Percentiles rank a stretch among this genome's conserved stretches.
phyloP scores from a whole-genome alignment of 1,140 invertebrate species.

The Carcinoscorpius rotundicauda region DNA sequence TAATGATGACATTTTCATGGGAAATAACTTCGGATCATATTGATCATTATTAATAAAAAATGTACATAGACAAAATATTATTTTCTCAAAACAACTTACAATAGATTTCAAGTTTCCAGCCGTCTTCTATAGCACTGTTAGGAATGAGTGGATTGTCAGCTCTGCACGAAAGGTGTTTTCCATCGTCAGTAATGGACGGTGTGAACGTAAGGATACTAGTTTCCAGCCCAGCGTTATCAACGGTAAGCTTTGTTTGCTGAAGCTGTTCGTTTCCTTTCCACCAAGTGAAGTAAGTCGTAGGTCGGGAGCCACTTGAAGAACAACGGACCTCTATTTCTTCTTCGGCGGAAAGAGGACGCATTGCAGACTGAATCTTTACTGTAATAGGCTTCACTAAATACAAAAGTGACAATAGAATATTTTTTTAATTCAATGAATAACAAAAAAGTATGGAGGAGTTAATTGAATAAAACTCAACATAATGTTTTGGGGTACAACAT shows the following conservation, averaged over 20 bases:
- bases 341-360: slow-evolving; percentile 65
- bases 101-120: slow-evolving; percentile 43
- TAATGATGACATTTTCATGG: too few species aligned
- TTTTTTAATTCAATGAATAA: too few species aligned
- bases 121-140: slow-evolving; percentile 58
- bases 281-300: slow-evolving; percentile 10
- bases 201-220: slow-evolving; percentile 11
- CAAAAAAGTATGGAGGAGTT: too few species aligned
- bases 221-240: background rate
- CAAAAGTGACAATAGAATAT: too few species aligned
- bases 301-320: slow-evolving; percentile 44
- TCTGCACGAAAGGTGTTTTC: slow-evolving; percentile 9
- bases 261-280: slow-evolving; percentile 16
- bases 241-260: slow-evolving; percentile 2
- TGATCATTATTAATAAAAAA: too few species aligned
- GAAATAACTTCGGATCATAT: too few species aligned
- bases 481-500: too few species aligned
- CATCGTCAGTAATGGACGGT: slow-evolving; percentile 6
- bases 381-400: slow-evolving; percentile 61
- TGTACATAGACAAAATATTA: too few species aligned
- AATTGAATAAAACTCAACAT: too few species aligned
- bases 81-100: slow-evolving; percentile 36
- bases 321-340: slow-evolving; percentile 68
- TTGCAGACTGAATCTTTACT: slow-evolving; percentile 59
- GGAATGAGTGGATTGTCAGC: slow-evolving; percentile 26